Base-by-base conservation (phyloP, 2,797 vertebrate genomes). In the Podarcis siculus region DNA sequence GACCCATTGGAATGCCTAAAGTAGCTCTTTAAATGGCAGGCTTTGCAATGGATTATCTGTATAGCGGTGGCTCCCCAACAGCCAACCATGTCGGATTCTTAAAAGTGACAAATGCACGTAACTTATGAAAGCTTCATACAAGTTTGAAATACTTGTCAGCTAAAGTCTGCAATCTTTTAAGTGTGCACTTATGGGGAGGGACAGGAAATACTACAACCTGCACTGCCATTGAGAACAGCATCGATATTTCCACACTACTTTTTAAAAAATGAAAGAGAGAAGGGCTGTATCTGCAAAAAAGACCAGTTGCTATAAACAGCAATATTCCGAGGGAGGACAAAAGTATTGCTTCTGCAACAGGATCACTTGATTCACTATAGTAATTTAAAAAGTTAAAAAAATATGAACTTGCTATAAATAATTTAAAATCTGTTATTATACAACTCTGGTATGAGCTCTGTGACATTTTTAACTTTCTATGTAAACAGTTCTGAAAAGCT, bases 331-430 rank as follows among this genome's bases (percentile, higher is more conserved):
- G 92, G 95, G 96, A 95, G 96, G 96, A 89, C 12, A 79, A 96
- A 96, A 67, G 93, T 93, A 94, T 94, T 95, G 94, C 94, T 96
- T 95, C 85, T 89, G 94, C 89, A 95, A 82, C 95, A 94, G 95
- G 93, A 95, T 96, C 96, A 92, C 96, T 95, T 95, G 95, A 95
- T 95, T 96, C 95, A 94, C 94, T 96, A 95, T 94, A 96, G 95
- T 94, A 96, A 95, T 96, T 97, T 94, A 96, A 96, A 97, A 97
- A 97, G 96, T 97, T 96, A 96, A 97, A 97, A 97, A 97, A 96
- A 97, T 97, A 97, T 95, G 96, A 96, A 97, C 97, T 97, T 96
- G 96, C 96, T 97, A 97, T 97, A 97, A 96, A 97, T 96, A 96
- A 96, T 97, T 97, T 97, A 97, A 97, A 97, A 96, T 97, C 96